phyloP scores from a whole-genome alignment of 2,797 vertebrate genomes.

The Austrolebias charrua region DNA sequence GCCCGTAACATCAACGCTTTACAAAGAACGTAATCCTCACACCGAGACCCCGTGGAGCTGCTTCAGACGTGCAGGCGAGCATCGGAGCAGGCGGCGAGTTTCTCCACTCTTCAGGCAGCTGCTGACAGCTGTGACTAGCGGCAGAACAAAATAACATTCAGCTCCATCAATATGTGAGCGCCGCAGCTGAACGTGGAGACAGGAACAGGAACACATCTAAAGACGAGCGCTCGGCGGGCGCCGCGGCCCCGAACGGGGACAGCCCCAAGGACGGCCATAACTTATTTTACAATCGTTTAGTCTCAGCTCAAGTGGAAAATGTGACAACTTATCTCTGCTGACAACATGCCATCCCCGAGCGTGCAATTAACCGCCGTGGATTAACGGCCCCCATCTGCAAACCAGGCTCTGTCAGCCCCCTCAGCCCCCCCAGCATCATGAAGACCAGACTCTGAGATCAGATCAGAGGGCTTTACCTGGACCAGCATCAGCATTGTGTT shows the following conservation, averaged over 20 bases:
- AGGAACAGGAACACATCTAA: conserved; percentile 25
- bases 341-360: conserved; percentile 91
- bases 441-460: neutral
- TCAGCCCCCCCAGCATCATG: neutral
- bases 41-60: neutral
- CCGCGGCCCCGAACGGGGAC: conserved; percentile 78
- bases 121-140: conserved; percentile 94
- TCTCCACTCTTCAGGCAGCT: conserved; percentile 81
- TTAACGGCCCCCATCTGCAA: conserved; percentile 89
- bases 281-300: conserved; percentile 99
- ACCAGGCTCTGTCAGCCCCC: conserved; percentile 34
- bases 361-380: conserved; percentile 91
- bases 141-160: conserved; percentile 98
- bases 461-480: neutral
- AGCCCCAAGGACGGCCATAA: conserved; percentile 98
- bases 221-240: conserved; percentile 71
- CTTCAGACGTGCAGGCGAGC: conserved; percentile 14
- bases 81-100: conserved; percentile 35
- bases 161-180: conserved; percentile 93
- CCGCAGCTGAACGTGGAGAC: conserved; percentile 51
- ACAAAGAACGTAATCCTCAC: neutral
- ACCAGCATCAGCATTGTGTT: too few relatives aligned
- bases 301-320: conserved; percentile 99
- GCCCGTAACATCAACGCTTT: neutral
- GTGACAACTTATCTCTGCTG: conserved; percentile 98